Conservation (phyloP, 1,140 invertebrate species). For the Cyphomyrmex costatus region DNA sequence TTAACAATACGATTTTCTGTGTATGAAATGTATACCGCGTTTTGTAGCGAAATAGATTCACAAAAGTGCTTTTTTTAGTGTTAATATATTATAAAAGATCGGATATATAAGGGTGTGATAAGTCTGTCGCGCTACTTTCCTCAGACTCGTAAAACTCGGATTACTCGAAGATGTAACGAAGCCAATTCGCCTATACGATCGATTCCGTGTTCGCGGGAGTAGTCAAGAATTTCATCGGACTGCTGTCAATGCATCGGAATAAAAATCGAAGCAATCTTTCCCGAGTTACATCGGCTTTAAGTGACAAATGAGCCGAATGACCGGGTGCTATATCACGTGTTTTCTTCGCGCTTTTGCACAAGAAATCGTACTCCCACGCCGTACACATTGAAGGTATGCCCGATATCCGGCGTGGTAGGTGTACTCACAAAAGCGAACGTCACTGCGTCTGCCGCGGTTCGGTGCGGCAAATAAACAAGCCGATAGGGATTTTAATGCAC, state of each 20-base stretch:
- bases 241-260: not conserved
- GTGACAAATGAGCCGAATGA: slow-evolving; percentile 40
- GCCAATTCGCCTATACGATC: slow-evolving; percentile 30
- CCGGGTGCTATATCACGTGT: slow-evolving; percentile 14
- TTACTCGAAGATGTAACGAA: slow-evolving; percentile 3
- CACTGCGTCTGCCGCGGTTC: not conserved
- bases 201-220: not conserved
- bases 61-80: slow-evolving; percentile 21
- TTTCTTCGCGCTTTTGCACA: not conserved
- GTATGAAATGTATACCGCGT: not conserved
- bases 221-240: slow-evolving; percentile 1
- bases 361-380: slow-evolving; percentile 22
- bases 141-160: not conserved
- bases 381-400: slow-evolving; percentile 17
- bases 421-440: slow-evolving; percentile 6
- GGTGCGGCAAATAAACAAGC: slow-evolving; percentile 65
- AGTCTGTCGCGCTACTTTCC: not conserved
- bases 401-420: slow-evolving; percentile 27
- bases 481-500: slow-evolving; percentile 59
- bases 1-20: not conserved
- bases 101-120: not conserved
- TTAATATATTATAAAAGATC: slow-evolving; percentile 30
- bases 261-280: slow-evolving; percentile 25
- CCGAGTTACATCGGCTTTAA: slow-evolving; percentile 33
- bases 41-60: not conserved